Evolutionary conservation across 2,888 invertebrate genomes (phyloP), one percentile per base, ranked within the genome.

Genomic region (Maniola hyperantus): DNA sequence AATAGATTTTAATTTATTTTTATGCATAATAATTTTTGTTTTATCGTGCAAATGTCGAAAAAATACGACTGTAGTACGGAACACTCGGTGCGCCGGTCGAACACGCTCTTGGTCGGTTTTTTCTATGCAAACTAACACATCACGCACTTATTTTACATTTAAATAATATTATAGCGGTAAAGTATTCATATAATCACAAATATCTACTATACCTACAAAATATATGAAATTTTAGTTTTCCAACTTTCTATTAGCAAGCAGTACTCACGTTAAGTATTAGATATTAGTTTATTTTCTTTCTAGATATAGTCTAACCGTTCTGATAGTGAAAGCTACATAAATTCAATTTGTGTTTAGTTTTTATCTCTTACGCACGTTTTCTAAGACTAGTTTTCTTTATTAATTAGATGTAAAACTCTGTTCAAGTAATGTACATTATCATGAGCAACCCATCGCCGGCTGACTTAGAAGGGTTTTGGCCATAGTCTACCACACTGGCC

Each of bases 241-340:
- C 42, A 57, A 57, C 42, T 57, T 57, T 57, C 57, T 57, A n/a
- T n/a, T n/a, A n/a, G n/a, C n/a, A n/a, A 57, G 10, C 11, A 57
- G 10, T 36, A 13, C 39, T 57, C 57, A 13, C 39, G 57, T 42
- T 57, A 70, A n/a, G 69, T 67, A 62, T 53, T 46, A 15, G 33
- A 54, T 46, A 36, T 61, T 26, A 55, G 59, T 59, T 46, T 26
- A 26, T 50, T 34, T 44, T 51, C 54, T 48, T 53, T 33, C 20
- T 20, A 33, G 39, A 55, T 13, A 57, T 0, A 57, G 20, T 42
- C 57, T 13, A 13, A 42, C 57, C 20, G 42, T 20, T 57, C 57
- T 57, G 57, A 57, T 57, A 57, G 57, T 57, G 42, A 57, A 57
- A 57, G 55, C 7, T 39, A 20, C 39, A 57, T 57, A 39, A 42